Evolutionary conservation across 2,113 vertebrate genomes (phyloP), one percentile per base, ranked within the genome.

Genomic region (Stictonetta naevosa): DNA sequence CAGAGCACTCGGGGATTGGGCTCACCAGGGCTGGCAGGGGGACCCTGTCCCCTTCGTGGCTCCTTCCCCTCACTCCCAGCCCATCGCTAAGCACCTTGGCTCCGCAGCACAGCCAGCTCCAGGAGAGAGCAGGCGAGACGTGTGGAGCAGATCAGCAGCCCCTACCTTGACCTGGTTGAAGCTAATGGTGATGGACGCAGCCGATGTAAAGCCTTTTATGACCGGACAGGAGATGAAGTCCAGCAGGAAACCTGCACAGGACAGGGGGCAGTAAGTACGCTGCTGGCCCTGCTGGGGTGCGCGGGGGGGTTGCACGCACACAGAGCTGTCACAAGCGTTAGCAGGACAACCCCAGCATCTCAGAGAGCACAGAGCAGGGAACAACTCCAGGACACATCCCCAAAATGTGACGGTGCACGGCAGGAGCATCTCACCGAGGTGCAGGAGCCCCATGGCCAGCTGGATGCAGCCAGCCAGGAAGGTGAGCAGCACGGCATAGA

Each of bases 141-240:
- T 2, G n/a, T 44, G 6, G 72, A 18, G 19, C 13, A 34, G 16
- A 36, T 3, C 73, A 11, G 50, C 26, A 71, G 46, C 15, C 6
- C 80, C 56, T 96, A 99, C 99, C 99, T 99, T 99, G 87, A 99
- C 84, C 96, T 99, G 99, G 38, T 98, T 98, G 50, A 99, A 99
- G 90, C 98, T 98, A 8, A 99, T 99, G 67, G 98, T 99, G 94
- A 99, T 28, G 5, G 99, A 98, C 13, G 99, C 99, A 46, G 99
- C 99, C 2, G 98, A 99, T 2, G 99, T 99, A 94, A 99, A 99
- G 5, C 99, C 99, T 95, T 99, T 99, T 91, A 99, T 99, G 59
- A 99, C 99, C 0, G 99, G 99, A 83, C 91, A 98, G 56, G 99
- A 99, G 92, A 99, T 98, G 88, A 99, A 99, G 78, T 99, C 99